Evolutionary conservation across 2,113 vertebrate species (phyloP), one percentile per base, ranked within the genome.

Genomic region (Sylvilagus bachmani): DNA sequence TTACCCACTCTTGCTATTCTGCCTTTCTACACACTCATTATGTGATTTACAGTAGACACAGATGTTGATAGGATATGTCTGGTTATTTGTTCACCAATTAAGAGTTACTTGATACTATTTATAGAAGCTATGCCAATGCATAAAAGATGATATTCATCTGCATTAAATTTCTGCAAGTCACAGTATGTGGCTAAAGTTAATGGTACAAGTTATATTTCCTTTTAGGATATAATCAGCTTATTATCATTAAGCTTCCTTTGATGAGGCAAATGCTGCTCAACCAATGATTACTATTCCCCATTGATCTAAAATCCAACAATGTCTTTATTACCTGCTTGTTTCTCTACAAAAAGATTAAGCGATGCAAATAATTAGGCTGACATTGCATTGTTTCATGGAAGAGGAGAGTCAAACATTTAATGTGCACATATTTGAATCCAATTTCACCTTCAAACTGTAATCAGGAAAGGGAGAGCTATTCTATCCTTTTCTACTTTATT

Each of bases 241-340:
- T 91, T 93, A 89, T 73, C 31, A 73, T 89, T 83, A 85, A 66
- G 14, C 67, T 70, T 91, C 27, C 55, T 91, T 62, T 91, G 69
- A 81, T 90, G 25, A 27, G 62, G 27, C 19, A 75, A 83, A 81
- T 70, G 49, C 79, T 82, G 53, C 31, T 67, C 31, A 44, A 12
- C 27, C 6, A 17, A 22, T 10, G 31, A 91, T 88, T 74, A 79
- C 36, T 67, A 74, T 91, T 67, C 49, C 71, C 70, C 67, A 2
- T 31, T 90, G 58, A 90, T 67, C 27, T 79, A 62, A 85, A 36
- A 21, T 53, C 69, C 55, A 10, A 86, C 74, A 93, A 61, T 61
- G 13, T 89, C 49, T 91, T 93, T 81, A 82, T 93, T 78, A 86
- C 36, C 58, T 90, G n/a, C 58, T 17, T 89, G 14, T 85, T 86